A percentile compares a stretch with the other conserved stretches of the same genome.
Conservation (phyloP, 2,888 invertebrate species). For the Gymnosoma rotundatum region DNA sequence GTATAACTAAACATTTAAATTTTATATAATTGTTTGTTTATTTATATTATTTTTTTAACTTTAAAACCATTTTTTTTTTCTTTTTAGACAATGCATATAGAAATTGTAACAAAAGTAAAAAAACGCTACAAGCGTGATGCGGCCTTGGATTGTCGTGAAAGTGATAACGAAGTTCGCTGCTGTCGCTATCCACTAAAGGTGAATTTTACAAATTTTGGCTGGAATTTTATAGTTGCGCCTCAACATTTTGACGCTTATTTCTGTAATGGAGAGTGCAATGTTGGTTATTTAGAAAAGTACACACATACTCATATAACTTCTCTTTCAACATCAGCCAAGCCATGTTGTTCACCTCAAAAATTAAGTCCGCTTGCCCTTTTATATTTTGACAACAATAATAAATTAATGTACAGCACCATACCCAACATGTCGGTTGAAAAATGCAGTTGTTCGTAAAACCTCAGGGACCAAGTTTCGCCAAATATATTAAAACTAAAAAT, state of each 20-base stretch:
- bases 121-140: conserved; percentile 88
- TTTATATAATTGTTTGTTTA: too few species aligned
- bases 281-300: conserved; percentile 92
- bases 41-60: too few species aligned
- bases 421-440: conserved; percentile 97
- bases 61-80: conserved; percentile 16
- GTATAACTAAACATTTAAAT: too few species aligned
- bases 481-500: too few species aligned
- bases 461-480: too few species aligned
- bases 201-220: conserved; percentile 93
- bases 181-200: conserved; percentile 97
- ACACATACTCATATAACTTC: conserved; percentile 91
- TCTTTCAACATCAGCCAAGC: conserved; percentile 89
- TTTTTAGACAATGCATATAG: conserved; percentile 80
- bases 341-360: conserved; percentile 96
- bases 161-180: conserved; percentile 89
- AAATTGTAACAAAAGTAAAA: conserved; percentile 79
- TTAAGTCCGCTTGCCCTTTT: conserved; percentile 95
- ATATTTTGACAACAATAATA: conserved; percentile 94
- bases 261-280: conserved; percentile 97
- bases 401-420: conserved; percentile 92
- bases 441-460: conserved; percentile 92
- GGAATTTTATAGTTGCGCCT: conserved; percentile 99
- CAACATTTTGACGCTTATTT: conserved; percentile 97
- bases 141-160: conserved; percentile 92